Conservation (phyloP, 2,888 invertebrate genomes). For the Sipha maydis region DNA sequence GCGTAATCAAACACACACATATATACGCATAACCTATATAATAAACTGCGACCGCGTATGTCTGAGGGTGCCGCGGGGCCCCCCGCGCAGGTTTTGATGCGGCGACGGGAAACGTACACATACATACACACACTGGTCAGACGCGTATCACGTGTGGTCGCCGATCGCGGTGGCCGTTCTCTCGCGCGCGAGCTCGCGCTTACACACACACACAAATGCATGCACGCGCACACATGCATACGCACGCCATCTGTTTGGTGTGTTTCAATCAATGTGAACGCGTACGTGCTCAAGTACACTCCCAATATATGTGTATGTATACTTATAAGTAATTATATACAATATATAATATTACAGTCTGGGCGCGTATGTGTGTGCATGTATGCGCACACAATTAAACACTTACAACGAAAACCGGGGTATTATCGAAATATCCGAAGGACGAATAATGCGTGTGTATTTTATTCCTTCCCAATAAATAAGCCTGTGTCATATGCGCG, state of each 20-base stretch:
- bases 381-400: slow-evolving; percentile 29
- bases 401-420: not conserved
- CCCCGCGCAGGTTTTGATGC: slow-evolving; percentile 21
- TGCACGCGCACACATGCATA: slow-evolving; percentile 19
- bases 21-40: not conserved
- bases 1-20: not conserved
- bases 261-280: slow-evolving; percentile 58
- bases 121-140: slow-evolving; percentile 50
- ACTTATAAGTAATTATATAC: slow-evolving; percentile 36
- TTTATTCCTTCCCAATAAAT: not conserved
- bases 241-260: slow-evolving; percentile 50
- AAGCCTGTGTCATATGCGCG: not conserved
- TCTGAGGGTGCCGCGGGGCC: slow-evolving; percentile 38
- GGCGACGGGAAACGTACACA: slow-evolving; percentile 26
- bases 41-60: not conserved
- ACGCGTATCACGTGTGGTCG: slow-evolving; percentile 62
- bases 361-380: not conserved
- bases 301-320: not conserved
- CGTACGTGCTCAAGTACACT: slow-evolving; percentile 58
- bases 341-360: not conserved
- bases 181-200: slow-evolving; percentile 26
- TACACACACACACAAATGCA: slow-evolving; percentile 18
- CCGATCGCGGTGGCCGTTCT: slow-evolving; percentile 58
- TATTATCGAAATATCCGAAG: not conserved
- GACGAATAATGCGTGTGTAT: not conserved